These are phyloP conservation scores for Tethea ocularis DNA, from an alignment of 2,888 invertebrate genomes.

Conservation along the genomic window DNA sequence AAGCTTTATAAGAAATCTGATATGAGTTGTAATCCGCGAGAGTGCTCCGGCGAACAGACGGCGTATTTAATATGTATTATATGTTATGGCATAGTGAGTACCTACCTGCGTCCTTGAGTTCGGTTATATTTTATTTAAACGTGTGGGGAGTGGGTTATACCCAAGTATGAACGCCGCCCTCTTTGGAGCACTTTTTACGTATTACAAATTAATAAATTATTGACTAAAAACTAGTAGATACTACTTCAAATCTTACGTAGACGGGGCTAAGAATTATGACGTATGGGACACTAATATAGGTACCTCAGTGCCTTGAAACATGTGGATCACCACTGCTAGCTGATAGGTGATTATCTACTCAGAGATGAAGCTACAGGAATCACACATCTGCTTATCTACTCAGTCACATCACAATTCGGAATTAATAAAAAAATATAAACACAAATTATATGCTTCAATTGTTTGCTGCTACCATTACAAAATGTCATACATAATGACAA, in stretches of 20 bases:
- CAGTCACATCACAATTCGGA: no score
- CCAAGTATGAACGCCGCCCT: background rate
- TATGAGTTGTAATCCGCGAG: constrained; percentile 53
- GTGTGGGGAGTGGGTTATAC: background rate
- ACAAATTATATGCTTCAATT: no score
- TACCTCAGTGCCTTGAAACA: no score
- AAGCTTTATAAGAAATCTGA: constrained; percentile 41
- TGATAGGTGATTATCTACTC: no score
- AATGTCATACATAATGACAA: no score
- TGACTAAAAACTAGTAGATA: background rate
- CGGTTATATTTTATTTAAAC: constrained; percentile 11
- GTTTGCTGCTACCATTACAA: no score
- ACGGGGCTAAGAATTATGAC: no score
- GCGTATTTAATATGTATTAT: constrained; percentile 49
- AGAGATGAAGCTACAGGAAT: no score
- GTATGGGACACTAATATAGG: no score
- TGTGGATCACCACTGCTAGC: no score
- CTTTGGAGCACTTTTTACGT: background rate
- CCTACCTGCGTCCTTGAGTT: background rate
- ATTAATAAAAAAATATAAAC: no score
- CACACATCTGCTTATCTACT: no score
- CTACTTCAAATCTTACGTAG: background rate
- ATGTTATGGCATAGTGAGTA: constrained; percentile 19
- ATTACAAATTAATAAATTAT: constrained; percentile 1
- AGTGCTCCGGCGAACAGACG: constrained; percentile 38